A percentile compares a stretch with the other conserved stretches of the same genome.
phyloP scores from a whole-genome alignment of 2,888 invertebrate species.

The Lamellibrachia satsuma region DNA sequence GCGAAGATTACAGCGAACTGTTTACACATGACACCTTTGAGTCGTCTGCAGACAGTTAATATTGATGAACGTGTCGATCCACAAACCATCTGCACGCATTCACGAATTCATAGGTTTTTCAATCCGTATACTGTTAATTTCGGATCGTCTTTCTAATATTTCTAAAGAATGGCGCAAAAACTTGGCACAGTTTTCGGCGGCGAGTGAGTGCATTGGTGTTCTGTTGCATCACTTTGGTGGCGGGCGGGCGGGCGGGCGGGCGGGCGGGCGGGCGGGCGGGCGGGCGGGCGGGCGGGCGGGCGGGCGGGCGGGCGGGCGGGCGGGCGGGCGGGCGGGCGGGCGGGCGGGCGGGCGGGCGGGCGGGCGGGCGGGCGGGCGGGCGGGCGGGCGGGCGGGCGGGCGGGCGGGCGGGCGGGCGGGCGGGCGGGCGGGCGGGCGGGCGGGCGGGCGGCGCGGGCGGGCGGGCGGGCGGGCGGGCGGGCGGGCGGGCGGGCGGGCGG shows the following conservation, averaged over 20 bases:
- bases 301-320: too few relatives aligned
- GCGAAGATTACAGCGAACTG: background rate
- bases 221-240: background rate
- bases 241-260: background rate
- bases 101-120: background rate
- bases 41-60: background rate
- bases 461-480: too few relatives aligned
- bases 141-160: background rate
- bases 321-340: too few relatives aligned
- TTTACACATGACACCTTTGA: background rate
- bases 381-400: too few relatives aligned
- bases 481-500: too few relatives aligned
- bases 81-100: background rate
- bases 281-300: too few relatives aligned
- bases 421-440: too few relatives aligned
- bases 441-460: too few relatives aligned
- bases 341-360: too few relatives aligned
- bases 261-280: background rate
- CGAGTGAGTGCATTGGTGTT: background rate
- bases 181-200: background rate
- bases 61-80: background rate
- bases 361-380: too few relatives aligned
- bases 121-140: background rate
- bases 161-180: background rate
- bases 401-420: too few relatives aligned